A percentile compares a stretch with the other conserved stretches of the same genome.
phyloP scores from a whole-genome alignment of 2,797 vertebrate species.

The Melanotaenia nigrans region DNA sequence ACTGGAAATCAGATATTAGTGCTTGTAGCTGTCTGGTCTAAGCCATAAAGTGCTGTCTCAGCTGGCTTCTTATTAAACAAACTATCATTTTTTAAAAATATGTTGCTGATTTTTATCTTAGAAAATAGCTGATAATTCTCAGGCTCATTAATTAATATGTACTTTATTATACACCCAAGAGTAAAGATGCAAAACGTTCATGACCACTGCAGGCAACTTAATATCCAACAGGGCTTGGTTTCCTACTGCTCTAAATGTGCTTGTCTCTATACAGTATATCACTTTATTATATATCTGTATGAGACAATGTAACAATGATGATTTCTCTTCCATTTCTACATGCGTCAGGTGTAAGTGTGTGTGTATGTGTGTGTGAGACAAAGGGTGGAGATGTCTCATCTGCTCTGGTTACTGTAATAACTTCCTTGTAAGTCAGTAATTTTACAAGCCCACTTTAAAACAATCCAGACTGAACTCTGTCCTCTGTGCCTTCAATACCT shows the following conservation, averaged over 20 bases:
- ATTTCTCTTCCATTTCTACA: background rate
- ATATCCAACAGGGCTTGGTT: background rate
- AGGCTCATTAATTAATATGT: background rate
- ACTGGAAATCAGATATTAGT: background rate
- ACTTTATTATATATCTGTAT: background rate
- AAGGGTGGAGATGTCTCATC: background rate
- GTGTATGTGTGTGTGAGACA: background rate
- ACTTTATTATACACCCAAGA: background rate
- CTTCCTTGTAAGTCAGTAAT: background rate
- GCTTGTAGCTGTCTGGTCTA: background rate
- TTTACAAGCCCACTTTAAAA: background rate
- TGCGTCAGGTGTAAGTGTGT: background rate
- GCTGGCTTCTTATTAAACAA: background rate
- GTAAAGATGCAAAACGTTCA: background rate
- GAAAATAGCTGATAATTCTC: no score
- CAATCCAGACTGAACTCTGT: constrained; percentile 17
- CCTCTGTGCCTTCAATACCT: background rate
- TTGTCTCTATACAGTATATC: background rate
- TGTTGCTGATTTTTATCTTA: background rate
- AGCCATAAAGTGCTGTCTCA: background rate
- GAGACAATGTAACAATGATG: background rate
- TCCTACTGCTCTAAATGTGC: constrained; percentile 9
- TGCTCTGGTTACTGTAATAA: background rate
- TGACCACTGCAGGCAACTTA: constrained; percentile 10
- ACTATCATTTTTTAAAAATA: background rate